Conservation (phyloP, 1,140 invertebrate genomes). For the Zaprionus davidi region DNA sequence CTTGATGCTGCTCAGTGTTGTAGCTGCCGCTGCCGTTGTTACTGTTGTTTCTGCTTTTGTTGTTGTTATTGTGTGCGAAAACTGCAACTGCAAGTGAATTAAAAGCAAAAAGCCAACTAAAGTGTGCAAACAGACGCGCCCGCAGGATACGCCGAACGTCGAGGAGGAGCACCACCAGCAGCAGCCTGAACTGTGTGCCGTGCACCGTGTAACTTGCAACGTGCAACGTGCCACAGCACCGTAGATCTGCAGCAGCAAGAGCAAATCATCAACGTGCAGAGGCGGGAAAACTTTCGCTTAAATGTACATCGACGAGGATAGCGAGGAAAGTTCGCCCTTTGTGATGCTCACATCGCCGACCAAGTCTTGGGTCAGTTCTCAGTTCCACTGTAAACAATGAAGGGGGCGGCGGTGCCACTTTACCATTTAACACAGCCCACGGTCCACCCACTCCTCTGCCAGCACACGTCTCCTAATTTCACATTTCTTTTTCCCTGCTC, state of each 20-base stretch:
- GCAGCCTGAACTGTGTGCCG: background rate
- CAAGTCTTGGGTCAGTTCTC: slow-evolving; percentile 79
- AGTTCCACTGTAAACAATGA: slow-evolving; percentile 62
- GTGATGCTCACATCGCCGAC: slow-evolving; percentile 83
- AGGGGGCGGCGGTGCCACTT: slow-evolving; percentile 15
- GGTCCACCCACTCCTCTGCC: too few relatives aligned
- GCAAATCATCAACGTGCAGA: slow-evolving; percentile 39
- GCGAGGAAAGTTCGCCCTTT: slow-evolving; percentile 84
- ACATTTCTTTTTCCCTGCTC: slow-evolving; percentile 59
- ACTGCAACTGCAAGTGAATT: slow-evolving; percentile 76
- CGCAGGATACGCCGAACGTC: slow-evolving; percentile 5
- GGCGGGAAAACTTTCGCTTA: slow-evolving; percentile 73
- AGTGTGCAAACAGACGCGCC: slow-evolving; percentile 56
- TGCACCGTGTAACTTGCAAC: background rate
- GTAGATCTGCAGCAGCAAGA: background rate
- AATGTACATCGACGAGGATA: slow-evolving; percentile 84
- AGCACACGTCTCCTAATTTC: slow-evolving; percentile 77
- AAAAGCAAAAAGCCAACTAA: slow-evolving; percentile 66
- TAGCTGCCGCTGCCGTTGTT: slow-evolving; percentile 5
- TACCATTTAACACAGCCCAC: slow-evolving; percentile 8
- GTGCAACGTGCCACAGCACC: background rate
- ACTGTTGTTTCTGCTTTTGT: slow-evolving; percentile 11
- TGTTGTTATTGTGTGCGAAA: slow-evolving; percentile 53
- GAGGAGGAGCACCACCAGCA: background rate
- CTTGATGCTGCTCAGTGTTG: slow-evolving; percentile 65